phyloP scores from a whole-genome alignment of 2,113 vertebrate species.

The Seriola aureovittata region DNA sequence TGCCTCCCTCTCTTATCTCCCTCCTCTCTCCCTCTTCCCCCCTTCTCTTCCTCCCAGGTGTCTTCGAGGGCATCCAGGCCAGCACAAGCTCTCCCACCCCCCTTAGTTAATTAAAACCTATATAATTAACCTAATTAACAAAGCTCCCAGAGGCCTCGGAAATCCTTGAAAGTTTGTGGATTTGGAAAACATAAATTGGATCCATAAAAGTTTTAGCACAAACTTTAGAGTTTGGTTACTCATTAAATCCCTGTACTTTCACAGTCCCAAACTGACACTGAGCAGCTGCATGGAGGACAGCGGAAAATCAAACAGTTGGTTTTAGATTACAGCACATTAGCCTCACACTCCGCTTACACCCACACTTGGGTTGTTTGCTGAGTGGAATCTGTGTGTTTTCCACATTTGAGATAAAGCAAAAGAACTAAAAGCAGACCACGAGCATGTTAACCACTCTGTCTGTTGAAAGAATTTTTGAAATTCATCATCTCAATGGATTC shows the following conservation, averaged over 20 bases:
- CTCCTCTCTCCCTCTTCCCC: not conserved
- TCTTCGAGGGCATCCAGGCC: constrained; percentile 60
- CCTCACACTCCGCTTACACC: not conserved
- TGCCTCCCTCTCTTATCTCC: not conserved
- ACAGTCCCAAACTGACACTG: constrained; percentile 19
- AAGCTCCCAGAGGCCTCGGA: constrained; percentile 58
- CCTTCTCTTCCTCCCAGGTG: constrained; percentile 55
- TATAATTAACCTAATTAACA: constrained; percentile 72
- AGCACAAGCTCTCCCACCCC: constrained; percentile 37
- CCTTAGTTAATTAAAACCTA: constrained; percentile 66
- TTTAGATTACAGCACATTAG: constrained; percentile 38
- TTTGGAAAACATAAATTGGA: constrained; percentile 56
- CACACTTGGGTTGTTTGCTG: not conserved
- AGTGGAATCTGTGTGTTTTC: constrained; percentile 1
- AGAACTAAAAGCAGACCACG: not conserved
- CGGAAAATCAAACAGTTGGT: constrained; percentile 29
- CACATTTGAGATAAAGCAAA: not conserved
- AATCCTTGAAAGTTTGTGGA: constrained; percentile 67
- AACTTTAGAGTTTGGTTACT: constrained; percentile 33
- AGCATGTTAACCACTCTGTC: not conserved
- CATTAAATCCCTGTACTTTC: constrained; percentile 31
- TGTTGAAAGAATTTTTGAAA: too few relatives aligned
- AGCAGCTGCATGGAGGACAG: constrained; percentile 27
- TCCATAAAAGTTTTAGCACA: constrained; percentile 60
- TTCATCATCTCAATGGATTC: not conserved